Conservation (phyloP, 1,140 invertebrate species). For the Latrodectus geometricus region DNA sequence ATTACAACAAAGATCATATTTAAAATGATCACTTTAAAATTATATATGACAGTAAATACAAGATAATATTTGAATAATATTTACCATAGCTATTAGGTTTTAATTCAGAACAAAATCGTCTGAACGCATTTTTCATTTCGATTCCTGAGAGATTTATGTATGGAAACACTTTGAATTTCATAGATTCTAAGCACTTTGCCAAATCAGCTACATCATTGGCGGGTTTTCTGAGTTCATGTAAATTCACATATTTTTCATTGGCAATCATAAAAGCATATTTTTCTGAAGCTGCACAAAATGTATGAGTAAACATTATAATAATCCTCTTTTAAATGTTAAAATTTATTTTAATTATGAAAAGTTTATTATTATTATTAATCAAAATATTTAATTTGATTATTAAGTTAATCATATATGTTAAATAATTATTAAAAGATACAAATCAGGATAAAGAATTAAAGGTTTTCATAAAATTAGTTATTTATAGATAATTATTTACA, state of each 20-base stretch:
- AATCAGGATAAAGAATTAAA: too few species aligned
- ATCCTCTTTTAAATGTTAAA: neutral
- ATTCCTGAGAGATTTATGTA: slow-evolving; percentile 18
- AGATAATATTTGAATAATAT: neutral
- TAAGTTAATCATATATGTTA: too few species aligned
- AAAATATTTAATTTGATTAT: too few species aligned
- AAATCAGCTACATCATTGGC: slow-evolving; percentile 27
- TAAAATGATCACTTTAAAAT: too few species aligned
- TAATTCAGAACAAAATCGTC: neutral
- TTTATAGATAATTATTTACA: too few species aligned
- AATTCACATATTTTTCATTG: slow-evolving; percentile 30
- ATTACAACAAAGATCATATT: too few species aligned
- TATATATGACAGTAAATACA: too few species aligned
- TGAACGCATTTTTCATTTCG: slow-evolving; percentile 41
- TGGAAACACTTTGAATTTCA: slow-evolving; percentile 40
- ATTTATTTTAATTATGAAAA: too few species aligned
- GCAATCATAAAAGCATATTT: slow-evolving; percentile 50
- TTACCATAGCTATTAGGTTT: slow-evolving; percentile 5
- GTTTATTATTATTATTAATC: too few species aligned
- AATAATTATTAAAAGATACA: too few species aligned
- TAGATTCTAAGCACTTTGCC: slow-evolving; percentile 3
- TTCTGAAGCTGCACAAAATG: slow-evolving; percentile 40
- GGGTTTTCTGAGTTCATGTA: slow-evolving; percentile 12
- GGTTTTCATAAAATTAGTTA: too few species aligned
- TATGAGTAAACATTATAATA: too few species aligned